Percentiles rank a stretch among this genome's conserved stretches.
Conservation (phyloP, 2,888 invertebrate genomes). For the Tetranychus truncatus region DNA sequence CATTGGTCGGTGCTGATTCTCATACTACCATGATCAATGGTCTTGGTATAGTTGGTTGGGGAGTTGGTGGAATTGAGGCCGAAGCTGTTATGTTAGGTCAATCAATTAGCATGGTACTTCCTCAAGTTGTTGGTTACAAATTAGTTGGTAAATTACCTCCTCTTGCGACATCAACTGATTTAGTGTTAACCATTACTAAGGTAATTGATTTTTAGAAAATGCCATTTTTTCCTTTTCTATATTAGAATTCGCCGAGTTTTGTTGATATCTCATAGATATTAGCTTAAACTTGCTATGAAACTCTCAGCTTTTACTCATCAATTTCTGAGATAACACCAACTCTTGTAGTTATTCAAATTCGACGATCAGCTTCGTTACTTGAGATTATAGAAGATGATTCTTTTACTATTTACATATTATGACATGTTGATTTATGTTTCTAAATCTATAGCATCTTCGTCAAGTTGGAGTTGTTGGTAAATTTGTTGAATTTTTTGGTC, state of each 20-base stretch:
- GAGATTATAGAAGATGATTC: too few species aligned
- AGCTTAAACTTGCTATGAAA: too few species aligned
- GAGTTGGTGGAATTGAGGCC: constrained; percentile 68
- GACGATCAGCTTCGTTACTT: too few species aligned
- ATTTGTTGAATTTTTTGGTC: constrained; percentile 95
- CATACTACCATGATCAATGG: constrained; percentile 99
- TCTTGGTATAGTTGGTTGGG: constrained; percentile 89
- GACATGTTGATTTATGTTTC: constrained; percentile 22
- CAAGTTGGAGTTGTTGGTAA: constrained; percentile 90
- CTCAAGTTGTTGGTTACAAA: constrained; percentile 85
- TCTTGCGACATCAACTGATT: constrained; percentile 80
- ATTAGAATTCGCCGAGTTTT: background rate
- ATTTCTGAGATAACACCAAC: too few species aligned
- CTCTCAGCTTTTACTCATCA: too few species aligned
- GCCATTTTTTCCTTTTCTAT: background rate
- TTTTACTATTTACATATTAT: background rate
- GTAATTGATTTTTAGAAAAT: background rate
- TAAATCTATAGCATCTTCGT: constrained; percentile 50
- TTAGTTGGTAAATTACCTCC: constrained; percentile 59
- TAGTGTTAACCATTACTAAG: constrained; percentile 89
- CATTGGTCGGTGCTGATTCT: constrained; percentile 89
- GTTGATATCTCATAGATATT: too few species aligned
- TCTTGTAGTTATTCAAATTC: too few species aligned
- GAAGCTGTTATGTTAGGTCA: constrained; percentile 98
- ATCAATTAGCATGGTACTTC: constrained; percentile 86